A percentile compares a stretch with the other conserved stretches of the same genome.
Evolutionary conservation across 2,888 invertebrate species (phyloP).

Genomic region (Sepioteuthis lessoniana): DNA sequence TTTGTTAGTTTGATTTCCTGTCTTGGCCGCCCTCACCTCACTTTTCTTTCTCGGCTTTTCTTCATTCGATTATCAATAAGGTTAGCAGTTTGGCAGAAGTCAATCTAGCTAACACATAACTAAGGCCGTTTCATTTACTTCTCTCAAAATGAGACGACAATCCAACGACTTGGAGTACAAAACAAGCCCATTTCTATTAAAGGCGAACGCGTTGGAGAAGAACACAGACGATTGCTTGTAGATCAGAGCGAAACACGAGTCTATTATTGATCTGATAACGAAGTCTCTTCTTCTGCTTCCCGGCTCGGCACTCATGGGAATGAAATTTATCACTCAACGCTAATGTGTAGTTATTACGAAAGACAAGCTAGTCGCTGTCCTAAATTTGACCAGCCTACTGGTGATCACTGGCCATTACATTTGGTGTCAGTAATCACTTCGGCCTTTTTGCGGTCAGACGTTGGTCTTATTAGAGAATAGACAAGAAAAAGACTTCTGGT

Average conservation of each 20-base stretch:
- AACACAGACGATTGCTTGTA: not conserved
- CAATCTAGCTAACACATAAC: not conserved
- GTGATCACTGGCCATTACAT: not conserved
- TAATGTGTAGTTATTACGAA: not conserved
- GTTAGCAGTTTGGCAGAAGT: not conserved
- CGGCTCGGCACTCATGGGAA: not conserved
- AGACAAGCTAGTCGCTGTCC: slow-evolving; percentile 33
- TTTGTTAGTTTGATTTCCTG: not conserved
- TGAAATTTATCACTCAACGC: slow-evolving; percentile 6
- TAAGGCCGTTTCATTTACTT: not conserved
- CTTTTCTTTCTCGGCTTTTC: not conserved
- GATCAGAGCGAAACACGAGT: not conserved
- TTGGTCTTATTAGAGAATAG: not conserved
- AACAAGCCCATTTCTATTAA: slow-evolving; percentile 10
- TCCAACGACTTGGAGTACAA: not conserved
- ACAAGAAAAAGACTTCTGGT: not conserved
- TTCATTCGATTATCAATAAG: not conserved
- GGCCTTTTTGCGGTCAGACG: not conserved
- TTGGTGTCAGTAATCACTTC: slow-evolving; percentile 3
- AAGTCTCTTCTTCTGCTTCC: slow-evolving; percentile 17
- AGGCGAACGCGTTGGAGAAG: not conserved
- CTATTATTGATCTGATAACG: not conserved
- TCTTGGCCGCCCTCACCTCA: too few species aligned
- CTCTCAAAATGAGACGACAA: not conserved
- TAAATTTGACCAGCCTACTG: slow-evolving; percentile 23